Percentiles rank a stretch among this genome's conserved stretches.
phyloP scores from a whole-genome alignment of 2,113 vertebrate species.

The Caretta caretta region DNA sequence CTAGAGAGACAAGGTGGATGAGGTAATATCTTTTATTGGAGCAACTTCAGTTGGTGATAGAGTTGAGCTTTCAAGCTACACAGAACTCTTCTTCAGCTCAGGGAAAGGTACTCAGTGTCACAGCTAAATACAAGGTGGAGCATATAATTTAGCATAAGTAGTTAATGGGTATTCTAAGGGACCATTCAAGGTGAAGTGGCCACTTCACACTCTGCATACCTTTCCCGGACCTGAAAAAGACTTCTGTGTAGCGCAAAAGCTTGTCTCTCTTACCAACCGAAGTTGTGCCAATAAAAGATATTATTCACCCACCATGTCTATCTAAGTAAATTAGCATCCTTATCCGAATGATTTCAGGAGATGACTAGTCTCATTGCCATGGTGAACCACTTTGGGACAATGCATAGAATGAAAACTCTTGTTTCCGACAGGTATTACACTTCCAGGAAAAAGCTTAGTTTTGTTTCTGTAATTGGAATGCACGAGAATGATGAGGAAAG shows the following conservation, averaged over 20 bases:
- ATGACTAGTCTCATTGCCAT: background rate
- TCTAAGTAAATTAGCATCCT: background rate
- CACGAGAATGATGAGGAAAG: background rate
- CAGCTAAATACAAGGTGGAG: background rate
- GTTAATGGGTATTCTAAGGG: background rate
- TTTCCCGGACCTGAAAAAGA: background rate
- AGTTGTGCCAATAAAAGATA: background rate
- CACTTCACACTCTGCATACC: background rate
- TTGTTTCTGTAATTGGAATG: background rate
- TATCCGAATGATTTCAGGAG: background rate
- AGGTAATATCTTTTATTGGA: background rate
- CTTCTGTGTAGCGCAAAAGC: background rate
- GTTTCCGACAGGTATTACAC: background rate
- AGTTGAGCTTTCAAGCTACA: background rate
- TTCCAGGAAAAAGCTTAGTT: background rate
- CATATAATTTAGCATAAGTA: background rate
- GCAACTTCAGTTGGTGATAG: background rate
- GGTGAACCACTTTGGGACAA: background rate
- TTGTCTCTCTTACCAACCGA: background rate
- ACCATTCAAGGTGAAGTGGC: background rate
- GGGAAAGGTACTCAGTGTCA: background rate
- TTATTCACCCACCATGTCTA: background rate
- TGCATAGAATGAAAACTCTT: background rate
- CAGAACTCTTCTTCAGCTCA: background rate
- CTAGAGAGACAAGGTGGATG: background rate